Percentiles rank a stretch among this genome's conserved stretches.
Conservation (phyloP, 2,113 vertebrate species). For the Urocynchramus pylzowi region DNA sequence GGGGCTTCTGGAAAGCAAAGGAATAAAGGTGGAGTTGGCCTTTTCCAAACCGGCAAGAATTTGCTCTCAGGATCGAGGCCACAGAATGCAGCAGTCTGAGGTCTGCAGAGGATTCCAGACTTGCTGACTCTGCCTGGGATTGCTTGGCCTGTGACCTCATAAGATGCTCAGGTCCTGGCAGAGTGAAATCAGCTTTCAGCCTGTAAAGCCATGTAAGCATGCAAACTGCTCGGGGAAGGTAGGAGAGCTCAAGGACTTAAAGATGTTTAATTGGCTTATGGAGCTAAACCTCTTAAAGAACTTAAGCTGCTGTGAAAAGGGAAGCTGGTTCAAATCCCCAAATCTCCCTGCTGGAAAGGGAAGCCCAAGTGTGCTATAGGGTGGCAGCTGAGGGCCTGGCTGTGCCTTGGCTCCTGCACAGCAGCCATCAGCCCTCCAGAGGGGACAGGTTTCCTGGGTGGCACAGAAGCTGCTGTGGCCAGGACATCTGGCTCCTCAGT, state of each 20-base stretch:
- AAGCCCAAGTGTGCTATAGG: neutral
- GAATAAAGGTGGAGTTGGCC: neutral
- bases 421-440: neutral
- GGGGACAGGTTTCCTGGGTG: neutral
- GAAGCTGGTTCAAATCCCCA: conserved; percentile 22
- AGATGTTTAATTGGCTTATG: conserved; percentile 41
- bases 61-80: neutral
- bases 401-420: rapidly evolving
- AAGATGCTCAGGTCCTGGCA: neutral
- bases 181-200: neutral
- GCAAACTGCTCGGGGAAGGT: neutral
- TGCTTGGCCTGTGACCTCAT: neutral
- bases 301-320: conserved; percentile 34
- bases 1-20: neutral
- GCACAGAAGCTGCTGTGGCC: neutral
- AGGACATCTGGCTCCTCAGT: neutral
- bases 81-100: neutral
- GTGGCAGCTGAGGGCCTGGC: neutral
- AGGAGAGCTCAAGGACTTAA: neutral
- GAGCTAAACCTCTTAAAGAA: conserved; percentile 39
- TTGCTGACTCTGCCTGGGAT: neutral
- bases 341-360: neutral
- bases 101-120: neutral
- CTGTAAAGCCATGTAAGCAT: neutral
- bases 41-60: neutral